These are phyloP conservation scores for Camponotus vicinus DNA, from an alignment of 1,140 invertebrate species.

Conservation along the genomic window DNA sequence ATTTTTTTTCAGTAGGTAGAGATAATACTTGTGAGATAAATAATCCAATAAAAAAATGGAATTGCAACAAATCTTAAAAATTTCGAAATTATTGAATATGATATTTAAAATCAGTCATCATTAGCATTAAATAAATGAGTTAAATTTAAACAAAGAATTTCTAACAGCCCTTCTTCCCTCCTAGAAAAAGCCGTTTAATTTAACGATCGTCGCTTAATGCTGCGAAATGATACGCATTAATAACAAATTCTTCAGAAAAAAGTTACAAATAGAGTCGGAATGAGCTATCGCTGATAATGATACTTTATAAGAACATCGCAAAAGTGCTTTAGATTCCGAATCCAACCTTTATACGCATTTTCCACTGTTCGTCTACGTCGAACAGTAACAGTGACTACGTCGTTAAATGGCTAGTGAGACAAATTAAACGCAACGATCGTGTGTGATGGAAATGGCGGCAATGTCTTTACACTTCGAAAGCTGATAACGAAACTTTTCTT, in stretches of 20 bases:
- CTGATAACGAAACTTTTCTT: slow-evolving; percentile 36
- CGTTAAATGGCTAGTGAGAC: slow-evolving; percentile 21
- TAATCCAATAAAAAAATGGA: background rate
- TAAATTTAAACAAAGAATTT: background rate
- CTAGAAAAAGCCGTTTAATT: background rate
- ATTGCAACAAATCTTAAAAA: background rate
- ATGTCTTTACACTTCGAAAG: slow-evolving; percentile 18
- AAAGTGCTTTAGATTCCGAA: slow-evolving; percentile 37
- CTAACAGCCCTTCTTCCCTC: too few species aligned
- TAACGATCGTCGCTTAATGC: slow-evolving; percentile 2
- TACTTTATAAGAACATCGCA: slow-evolving; percentile 5
- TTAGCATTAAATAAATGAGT: background rate
- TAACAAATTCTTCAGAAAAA: slow-evolving; percentile 13
- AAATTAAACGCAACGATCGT: slow-evolving; percentile 33
- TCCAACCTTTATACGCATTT: slow-evolving; percentile 23
- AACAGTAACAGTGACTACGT: too few species aligned
- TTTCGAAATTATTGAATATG: background rate
- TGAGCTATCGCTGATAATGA: slow-evolving; percentile 22
- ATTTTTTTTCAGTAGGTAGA: background rate
- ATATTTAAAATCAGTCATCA: background rate
- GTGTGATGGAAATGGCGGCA: slow-evolving; percentile 29
- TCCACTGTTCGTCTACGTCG: slow-evolving; percentile 22
- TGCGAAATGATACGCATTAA: slow-evolving; percentile 24
- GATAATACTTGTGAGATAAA: too few species aligned
- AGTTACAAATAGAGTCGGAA: background rate